phyloP scores from a whole-genome alignment of 2,888 invertebrate species.

The Raillietiella orientalis region DNA sequence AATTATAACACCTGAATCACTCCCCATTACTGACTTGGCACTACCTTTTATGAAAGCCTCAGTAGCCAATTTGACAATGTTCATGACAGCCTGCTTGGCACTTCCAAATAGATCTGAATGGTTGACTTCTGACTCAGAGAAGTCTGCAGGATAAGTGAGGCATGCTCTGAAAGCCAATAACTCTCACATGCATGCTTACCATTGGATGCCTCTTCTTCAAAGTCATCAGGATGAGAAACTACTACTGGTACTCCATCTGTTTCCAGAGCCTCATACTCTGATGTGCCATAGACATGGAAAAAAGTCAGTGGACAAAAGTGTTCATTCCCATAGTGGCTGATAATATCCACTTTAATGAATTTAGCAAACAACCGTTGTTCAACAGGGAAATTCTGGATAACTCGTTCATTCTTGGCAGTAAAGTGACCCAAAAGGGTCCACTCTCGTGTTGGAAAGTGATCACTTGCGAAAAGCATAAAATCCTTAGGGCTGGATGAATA shows the following conservation, averaged over 20 bases:
- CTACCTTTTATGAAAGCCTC: conserved; percentile 50
- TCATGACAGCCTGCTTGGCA: conserved; percentile 62
- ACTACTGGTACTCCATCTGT: conserved; percentile 11
- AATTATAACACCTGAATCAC: no score
- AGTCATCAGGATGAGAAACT: neutral
- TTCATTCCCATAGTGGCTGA: conserved; percentile 79
- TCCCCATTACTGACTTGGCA: no score
- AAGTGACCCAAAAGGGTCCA: conserved; percentile 70
- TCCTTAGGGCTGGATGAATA: conserved; percentile 89
- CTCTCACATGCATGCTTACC: no score
- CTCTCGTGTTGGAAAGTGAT: conserved; percentile 61
- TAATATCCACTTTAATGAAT: conserved; percentile 27
- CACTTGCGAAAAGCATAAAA: conserved; percentile 54
- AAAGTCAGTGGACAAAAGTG: conserved; percentile 94
- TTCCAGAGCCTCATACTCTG: conserved; percentile 24
- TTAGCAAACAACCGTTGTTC: conserved; percentile 8
- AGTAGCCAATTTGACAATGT: conserved; percentile 68
- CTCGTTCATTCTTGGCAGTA: conserved; percentile 50
- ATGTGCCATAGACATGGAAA: conserved; percentile 70
- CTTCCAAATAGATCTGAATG: conserved; percentile 25
- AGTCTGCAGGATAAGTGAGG: neutral
- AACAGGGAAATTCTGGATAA: conserved; percentile 40
- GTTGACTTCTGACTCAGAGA: neutral
- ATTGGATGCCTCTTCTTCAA: conserved; percentile 21
- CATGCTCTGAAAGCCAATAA: no score